Evolutionary conservation across 2,888 invertebrate species (phyloP).

Genomic region (Margaritifera margaritifera): DNA sequence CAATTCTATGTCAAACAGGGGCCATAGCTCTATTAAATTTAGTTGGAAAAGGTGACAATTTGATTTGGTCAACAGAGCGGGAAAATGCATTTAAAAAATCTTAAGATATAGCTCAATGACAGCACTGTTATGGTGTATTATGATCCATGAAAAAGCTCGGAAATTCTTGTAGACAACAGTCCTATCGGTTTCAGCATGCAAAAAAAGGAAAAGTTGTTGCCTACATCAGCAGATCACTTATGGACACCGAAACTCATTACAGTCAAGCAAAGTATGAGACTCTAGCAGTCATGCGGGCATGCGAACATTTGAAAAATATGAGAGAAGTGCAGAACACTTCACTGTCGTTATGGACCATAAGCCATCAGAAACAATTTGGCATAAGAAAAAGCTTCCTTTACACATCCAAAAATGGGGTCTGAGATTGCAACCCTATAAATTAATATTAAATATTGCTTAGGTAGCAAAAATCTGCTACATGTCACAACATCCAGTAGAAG

Average conservation of each 20-base stretch:
- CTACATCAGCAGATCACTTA: slow-evolving; percentile 20
- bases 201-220: slow-evolving; percentile 25
- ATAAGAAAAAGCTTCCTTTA: slow-evolving; percentile 35
- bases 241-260: slow-evolving; percentile 35
- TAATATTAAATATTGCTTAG: slow-evolving; percentile 28
- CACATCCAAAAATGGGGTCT: slow-evolving; percentile 5
- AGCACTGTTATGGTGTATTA: slow-evolving; percentile 28
- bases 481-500: slow-evolving; percentile 31
- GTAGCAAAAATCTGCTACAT: slow-evolving; percentile 45
- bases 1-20: too few species aligned
- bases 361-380: slow-evolving; percentile 47
- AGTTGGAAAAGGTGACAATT: too few species aligned
- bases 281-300: slow-evolving; percentile 45
- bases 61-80: slow-evolving; percentile 25
- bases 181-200: slow-evolving; percentile 37
- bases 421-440: slow-evolving; percentile 31
- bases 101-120: slow-evolving; percentile 18
- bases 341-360: slow-evolving; percentile 50
- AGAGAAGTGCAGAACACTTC: slow-evolving; percentile 39
- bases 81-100: slow-evolving; percentile 21
- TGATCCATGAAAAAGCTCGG: slow-evolving; percentile 18
- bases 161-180: too few species aligned
- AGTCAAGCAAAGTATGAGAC: slow-evolving; percentile 45
- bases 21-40: too few species aligned
- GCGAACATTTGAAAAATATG: slow-evolving; percentile 46